Conservation (phyloP, 2,113 vertebrate species). For the Gnathonemus longibarbis region DNA sequence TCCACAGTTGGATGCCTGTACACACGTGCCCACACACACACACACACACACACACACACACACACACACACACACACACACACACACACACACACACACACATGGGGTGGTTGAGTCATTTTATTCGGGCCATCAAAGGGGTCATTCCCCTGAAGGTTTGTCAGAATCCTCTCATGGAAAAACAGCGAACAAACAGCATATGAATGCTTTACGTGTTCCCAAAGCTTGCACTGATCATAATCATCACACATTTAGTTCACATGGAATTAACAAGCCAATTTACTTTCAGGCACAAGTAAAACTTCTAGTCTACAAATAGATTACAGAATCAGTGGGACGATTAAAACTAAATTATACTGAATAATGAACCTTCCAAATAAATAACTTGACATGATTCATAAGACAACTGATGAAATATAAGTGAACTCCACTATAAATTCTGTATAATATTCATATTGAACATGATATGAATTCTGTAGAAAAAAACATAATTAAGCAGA, state of each 20-base stretch:
- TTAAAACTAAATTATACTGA: constrained; percentile 1
- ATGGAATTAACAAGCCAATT: background rate
- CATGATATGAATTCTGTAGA: background rate
- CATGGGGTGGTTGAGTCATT: background rate
- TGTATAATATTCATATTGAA: background rate
- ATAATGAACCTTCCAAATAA: background rate
- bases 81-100: too few relatives aligned
- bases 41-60: too few relatives aligned
- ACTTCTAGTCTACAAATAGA: background rate
- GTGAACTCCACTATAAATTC: background rate
- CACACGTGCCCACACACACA: background rate
- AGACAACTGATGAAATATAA: background rate
- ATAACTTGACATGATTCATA: background rate
- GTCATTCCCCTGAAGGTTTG: background rate
- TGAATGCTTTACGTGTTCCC: background rate
- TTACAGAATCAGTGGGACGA: background rate
- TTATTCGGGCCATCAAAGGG: too few relatives aligned
- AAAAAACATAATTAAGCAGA: background rate
- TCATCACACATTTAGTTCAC: background rate
- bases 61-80: background rate
- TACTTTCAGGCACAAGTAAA: background rate
- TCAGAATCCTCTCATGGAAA: background rate
- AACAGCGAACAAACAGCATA: background rate
- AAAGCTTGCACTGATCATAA: background rate
- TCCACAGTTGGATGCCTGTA: constrained; percentile 23